Percentiles rank a stretch among this genome's conserved stretches.
Conservation (phyloP, 2,113 vertebrate genomes). For the Barnardius zonarius region DNA sequence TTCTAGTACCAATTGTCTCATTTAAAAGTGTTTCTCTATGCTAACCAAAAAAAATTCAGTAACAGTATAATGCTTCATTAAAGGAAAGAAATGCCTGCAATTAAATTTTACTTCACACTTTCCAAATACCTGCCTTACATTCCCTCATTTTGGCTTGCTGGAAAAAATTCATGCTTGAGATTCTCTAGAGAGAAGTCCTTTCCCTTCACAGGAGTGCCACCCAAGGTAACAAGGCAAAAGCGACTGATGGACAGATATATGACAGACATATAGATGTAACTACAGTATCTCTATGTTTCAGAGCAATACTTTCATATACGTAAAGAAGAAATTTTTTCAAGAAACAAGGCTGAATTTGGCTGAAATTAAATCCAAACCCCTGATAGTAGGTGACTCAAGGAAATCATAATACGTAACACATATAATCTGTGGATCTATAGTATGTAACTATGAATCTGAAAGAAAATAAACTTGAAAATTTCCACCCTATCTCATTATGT, state of each 20-base stretch:
- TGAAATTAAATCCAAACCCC: not conserved
- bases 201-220: not conserved
- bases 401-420: slow-evolving; percentile 25
- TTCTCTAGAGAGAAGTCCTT: not conserved
- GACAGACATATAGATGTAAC: not conserved
- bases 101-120: slow-evolving; percentile 18
- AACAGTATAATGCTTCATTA: not conserved
- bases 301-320: not conserved
- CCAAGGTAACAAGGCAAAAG: not conserved
- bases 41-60: not conserved
- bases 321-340: not conserved
- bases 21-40: slow-evolving; percentile 21
- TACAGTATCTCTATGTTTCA: not conserved
- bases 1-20: not conserved
- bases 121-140: not conserved
- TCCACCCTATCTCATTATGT: not conserved
- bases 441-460: slow-evolving; percentile 3
- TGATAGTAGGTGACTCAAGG: not conserved
- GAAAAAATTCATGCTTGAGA: slow-evolving; percentile 4
- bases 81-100: slow-evolving; percentile 28
- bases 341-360: not conserved
- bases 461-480: slow-evolving; percentile 20
- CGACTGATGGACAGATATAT: not conserved
- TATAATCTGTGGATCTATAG: slow-evolving; percentile 33
- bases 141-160: slow-evolving; percentile 16